phyloP scores from a whole-genome alignment of 2,797 vertebrate species.

The Galago senegalensis region DNA sequence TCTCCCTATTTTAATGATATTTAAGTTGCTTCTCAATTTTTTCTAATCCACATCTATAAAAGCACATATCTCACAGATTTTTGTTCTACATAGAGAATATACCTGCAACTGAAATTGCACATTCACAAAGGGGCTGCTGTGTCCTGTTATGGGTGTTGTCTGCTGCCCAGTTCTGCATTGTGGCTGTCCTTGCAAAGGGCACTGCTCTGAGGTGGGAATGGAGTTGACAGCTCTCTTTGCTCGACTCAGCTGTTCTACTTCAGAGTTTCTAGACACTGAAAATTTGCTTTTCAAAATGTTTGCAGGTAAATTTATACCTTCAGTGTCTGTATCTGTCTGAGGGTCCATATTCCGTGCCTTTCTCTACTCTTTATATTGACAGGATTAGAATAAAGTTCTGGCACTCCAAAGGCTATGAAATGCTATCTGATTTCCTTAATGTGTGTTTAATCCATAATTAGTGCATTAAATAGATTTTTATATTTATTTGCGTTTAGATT shows the following conservation, averaged over 20 bases:
- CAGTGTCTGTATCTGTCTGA: not conserved
- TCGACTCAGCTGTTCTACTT: not conserved
- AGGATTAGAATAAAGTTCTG: not conserved
- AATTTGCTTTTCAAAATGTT: not conserved
- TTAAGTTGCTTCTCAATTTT: not conserved
- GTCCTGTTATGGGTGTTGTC: not conserved
- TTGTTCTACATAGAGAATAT: not conserved
- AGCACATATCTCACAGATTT: not conserved
- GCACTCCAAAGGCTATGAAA: not conserved
- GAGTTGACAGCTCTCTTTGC: not conserved
- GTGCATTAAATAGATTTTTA: not conserved
- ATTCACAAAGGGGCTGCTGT: rapidly evolving
- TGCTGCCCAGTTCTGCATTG: not conserved
- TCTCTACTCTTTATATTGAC: too few relatives aligned
- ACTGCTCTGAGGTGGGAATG: not conserved
- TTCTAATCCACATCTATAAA: not conserved
- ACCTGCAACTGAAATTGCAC: not conserved
- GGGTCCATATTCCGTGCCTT: too few relatives aligned
- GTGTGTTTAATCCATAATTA: not conserved
- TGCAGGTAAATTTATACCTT: not conserved
- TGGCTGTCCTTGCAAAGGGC: not conserved
- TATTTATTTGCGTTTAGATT: not conserved
- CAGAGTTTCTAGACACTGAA: not conserved
- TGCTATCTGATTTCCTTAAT: not conserved
- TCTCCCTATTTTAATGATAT: not conserved